phyloP scores from a whole-genome alignment of 2,113 vertebrate genomes.

The Dryoscopus gambensis region DNA sequence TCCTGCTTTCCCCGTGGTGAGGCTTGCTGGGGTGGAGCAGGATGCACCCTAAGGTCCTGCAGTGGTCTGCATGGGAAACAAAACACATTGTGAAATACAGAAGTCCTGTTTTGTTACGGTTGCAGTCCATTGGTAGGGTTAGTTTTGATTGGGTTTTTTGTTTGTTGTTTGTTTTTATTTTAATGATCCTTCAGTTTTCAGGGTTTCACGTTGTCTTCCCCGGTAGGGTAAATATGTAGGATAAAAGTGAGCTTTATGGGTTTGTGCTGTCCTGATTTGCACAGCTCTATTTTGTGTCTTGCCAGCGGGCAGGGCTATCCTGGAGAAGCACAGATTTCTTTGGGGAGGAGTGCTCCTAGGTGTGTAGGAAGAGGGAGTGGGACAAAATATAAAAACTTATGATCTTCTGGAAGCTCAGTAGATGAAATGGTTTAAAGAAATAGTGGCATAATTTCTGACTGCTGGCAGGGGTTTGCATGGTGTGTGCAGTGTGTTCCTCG shows the following conservation, averaged over 20 bases:
- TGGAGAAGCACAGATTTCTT: background rate
- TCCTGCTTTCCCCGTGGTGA: fast-evolving
- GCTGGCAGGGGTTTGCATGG: background rate
- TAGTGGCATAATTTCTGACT: background rate
- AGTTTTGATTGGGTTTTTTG: background rate
- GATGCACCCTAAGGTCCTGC: background rate
- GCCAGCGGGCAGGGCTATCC: background rate
- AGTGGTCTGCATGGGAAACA: background rate
- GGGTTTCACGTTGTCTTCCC: background rate
- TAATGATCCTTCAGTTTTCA: background rate
- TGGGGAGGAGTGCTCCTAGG: background rate
- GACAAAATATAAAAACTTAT: background rate
- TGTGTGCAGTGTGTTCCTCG: background rate
- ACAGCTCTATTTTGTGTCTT: fast-evolving
- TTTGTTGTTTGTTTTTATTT: background rate
- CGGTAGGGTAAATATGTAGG: too few relatives aligned
- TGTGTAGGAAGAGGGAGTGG: background rate
- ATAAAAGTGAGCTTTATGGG: background rate
- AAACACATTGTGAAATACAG: fast-evolving
- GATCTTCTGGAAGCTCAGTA: background rate
- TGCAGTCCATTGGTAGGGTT: background rate
- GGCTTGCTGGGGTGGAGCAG: background rate
- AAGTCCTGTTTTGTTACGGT: background rate
- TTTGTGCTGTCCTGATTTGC: fast-evolving
- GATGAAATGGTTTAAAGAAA: background rate